Base-by-base conservation (phyloP, 2,888 invertebrate species). In the Protophormia terraenovae region DNA sequence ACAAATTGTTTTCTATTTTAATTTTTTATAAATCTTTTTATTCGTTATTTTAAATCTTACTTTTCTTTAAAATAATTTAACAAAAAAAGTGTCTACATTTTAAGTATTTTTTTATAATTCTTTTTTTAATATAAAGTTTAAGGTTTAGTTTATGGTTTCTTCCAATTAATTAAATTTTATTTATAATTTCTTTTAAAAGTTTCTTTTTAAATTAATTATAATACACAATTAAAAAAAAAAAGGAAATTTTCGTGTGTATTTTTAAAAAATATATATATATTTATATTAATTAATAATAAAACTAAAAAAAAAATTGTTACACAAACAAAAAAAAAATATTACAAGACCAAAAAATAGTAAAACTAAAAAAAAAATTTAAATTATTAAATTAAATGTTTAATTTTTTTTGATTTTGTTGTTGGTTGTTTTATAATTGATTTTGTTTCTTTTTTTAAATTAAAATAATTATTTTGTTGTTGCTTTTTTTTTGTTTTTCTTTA, bases 371-470 rank as follows among this genome's bases (percentile, higher is more conserved):
- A 64, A 75, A 60, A 71, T 35, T 64, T 76, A 79, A 58, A 53
- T 41, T 69, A 69, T 41, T 76, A 67, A 60, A 29, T 72, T 66
- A 29, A 72, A 38, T 41, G 22, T 32, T 64, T 32, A 45, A n/a
- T n/a, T n/a, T 32, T 69, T 81, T 67, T 79, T 60, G 32, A 66
- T 84, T 80, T 27, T 58, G 45, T 83, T 50, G 24, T 80, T 80
- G 38, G 60, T 78, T 60, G 8, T n/a, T 50, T 58, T 66, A 35
- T 27, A 64, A 66, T n/a, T 78, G 60, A 67, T 64, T 82, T 73
- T 73, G n/a, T n/a, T n/a, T n/a, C n/a, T n/a, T n/a, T n/a, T n/a
- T n/a, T 67, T 81, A 77, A 72, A 79, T 69, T 78, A 81, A 41
- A 53, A 16, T 32, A 29, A 27, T 82, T 81, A 62, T 62, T 77